Conservation (phyloP, 1,140 invertebrate genomes). For the Drosophila sucinea region DNA sequence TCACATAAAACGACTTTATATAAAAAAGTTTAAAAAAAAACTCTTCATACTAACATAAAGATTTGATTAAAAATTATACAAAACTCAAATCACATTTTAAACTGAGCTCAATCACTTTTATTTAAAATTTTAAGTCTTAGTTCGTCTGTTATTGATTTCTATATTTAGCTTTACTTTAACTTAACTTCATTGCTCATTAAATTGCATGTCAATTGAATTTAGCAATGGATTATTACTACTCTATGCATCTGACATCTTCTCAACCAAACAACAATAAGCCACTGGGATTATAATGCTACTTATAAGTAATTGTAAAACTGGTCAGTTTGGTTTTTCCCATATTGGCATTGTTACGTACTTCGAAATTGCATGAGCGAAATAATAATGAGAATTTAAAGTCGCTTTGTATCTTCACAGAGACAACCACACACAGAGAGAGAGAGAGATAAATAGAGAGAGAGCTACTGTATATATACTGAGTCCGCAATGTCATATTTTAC, state of each 20-base stretch:
- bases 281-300: not conserved
- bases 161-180: not conserved
- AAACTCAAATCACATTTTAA: too few species aligned
- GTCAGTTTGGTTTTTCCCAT: slow-evolving; percentile 62
- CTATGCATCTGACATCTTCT: slow-evolving; percentile 2
- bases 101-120: too few species aligned
- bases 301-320: slow-evolving; percentile 45
- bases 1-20: too few species aligned
- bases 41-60: too few species aligned
- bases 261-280: not conserved
- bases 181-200: not conserved
- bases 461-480: not conserved
- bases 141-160: not conserved
- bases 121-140: too few species aligned
- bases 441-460: not conserved
- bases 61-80: too few species aligned
- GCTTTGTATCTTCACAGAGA: slow-evolving; percentile 25
- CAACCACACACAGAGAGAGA: not conserved
- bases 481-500: slow-evolving; percentile 50
- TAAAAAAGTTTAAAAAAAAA: too few species aligned
- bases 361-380: slow-evolving; percentile 55
- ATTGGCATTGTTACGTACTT: slow-evolving; percentile 33
- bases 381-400: slow-evolving; percentile 63
- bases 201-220: slow-evolving; percentile 3
- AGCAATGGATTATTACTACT: not conserved